Evolutionary conservation across 2,888 invertebrate species (phyloP).

Genomic region (Drosophila mercatorum): DNA sequence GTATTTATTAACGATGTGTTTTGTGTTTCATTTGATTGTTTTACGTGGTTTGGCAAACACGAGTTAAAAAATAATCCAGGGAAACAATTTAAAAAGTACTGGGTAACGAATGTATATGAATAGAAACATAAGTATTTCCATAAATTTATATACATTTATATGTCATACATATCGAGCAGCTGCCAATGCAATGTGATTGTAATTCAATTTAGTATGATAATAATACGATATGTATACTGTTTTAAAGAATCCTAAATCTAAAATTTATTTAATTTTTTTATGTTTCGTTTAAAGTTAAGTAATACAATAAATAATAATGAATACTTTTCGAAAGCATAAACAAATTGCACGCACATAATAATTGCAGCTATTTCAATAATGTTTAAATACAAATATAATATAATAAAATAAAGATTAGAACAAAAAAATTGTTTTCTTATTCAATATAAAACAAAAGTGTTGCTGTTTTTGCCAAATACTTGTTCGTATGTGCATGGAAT

Average conservation of each 20-base stretch:
- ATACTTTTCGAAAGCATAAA: constrained; percentile 80
- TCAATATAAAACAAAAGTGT: constrained; percentile 47
- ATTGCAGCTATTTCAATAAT: constrained; percentile 59
- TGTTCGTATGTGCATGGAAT: constrained; percentile 53
- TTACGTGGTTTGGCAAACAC: constrained; percentile 32
- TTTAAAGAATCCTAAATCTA: constrained; percentile 46
- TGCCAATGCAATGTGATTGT: constrained; percentile 41
- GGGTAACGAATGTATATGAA: constrained; percentile 20
- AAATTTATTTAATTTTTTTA: constrained; percentile 15
- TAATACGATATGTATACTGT: constrained; percentile 74
- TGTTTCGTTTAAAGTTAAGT: constrained; percentile 42
- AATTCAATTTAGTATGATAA: constrained; percentile 49
- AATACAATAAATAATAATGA: constrained; percentile 73
- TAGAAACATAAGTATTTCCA: constrained; percentile 17
- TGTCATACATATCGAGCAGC: constrained; percentile 30
- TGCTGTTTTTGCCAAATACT: constrained; percentile 50
- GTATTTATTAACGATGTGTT: constrained; percentile 32
- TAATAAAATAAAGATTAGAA: constrained; percentile 43
- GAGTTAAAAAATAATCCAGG: constrained; percentile 4
- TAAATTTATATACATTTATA: constrained; percentile 5
- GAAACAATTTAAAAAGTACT: constrained; percentile 7
- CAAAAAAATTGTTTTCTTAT: constrained; percentile 35
- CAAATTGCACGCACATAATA: constrained; percentile 74
- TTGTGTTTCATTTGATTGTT: constrained; percentile 37
- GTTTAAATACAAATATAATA: constrained; percentile 16